phyloP scores from a whole-genome alignment of 2,888 invertebrate species.

The Craniophora ligustri region DNA sequence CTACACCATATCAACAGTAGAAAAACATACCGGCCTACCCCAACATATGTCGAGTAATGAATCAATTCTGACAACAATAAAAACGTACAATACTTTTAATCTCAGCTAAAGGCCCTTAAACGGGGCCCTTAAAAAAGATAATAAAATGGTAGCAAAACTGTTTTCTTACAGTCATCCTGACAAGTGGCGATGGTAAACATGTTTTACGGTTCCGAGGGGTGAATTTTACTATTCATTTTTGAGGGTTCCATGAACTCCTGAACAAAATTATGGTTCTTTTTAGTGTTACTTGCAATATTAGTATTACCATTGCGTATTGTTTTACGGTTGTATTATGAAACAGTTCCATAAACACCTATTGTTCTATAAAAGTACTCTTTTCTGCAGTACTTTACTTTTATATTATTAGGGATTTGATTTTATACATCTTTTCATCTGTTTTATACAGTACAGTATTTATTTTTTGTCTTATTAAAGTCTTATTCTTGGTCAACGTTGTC shows the following conservation, averaged over 20 bases:
- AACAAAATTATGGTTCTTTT: not conserved
- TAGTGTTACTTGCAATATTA: not conserved
- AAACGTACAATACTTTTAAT: constrained; percentile 60
- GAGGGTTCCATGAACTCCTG: constrained; percentile 42
- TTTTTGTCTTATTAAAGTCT: not conserved
- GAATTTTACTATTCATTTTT: constrained; percentile 73
- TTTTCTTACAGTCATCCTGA: constrained; percentile 76
- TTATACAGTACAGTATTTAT: not conserved
- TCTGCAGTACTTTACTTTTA: not conserved
- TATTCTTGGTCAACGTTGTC: not conserved
- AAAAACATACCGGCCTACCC: constrained; percentile 30
- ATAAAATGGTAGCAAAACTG: constrained; percentile 71
- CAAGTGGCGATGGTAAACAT: constrained; percentile 80
- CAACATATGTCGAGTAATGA: constrained; percentile 54
- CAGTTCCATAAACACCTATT: not conserved
- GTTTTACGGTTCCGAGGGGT: constrained; percentile 74
- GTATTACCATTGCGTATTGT: not conserved
- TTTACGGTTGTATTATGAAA: not conserved
- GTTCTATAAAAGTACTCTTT: not conserved
- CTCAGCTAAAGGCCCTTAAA: constrained; percentile 59
- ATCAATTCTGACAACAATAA: constrained; percentile 57
- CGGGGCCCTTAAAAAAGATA: constrained; percentile 60
- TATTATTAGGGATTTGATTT: not conserved
- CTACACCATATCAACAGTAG: constrained; percentile 28
- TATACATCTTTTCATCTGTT: not conserved